These are phyloP conservation scores for Euzophera pinguis DNA, from an alignment of 2,888 invertebrate genomes.

Conservation along the genomic window DNA sequence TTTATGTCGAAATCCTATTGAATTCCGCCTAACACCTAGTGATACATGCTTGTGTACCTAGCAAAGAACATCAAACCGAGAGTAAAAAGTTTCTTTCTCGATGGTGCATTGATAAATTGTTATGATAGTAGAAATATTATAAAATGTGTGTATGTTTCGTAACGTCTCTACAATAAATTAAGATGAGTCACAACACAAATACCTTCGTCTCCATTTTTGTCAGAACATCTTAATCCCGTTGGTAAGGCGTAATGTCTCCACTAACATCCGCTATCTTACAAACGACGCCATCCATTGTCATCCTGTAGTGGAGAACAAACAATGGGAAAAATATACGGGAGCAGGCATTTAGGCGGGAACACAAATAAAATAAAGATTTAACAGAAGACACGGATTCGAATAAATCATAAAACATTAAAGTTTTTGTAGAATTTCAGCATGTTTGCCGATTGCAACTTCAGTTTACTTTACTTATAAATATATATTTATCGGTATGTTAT, in stretches of 20 bases:
- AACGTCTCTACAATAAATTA: background rate
- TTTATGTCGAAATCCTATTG: no score
- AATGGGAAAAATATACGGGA: constrained; percentile 12
- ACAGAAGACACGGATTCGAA: background rate
- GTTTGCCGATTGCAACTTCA: no score
- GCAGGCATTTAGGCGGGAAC: constrained; percentile 6
- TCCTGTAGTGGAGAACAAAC: constrained; percentile 12
- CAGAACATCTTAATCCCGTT: constrained; percentile 4
- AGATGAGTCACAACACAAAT: background rate
- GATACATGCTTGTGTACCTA: no score
- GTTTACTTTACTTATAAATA: no score
- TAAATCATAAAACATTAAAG: no score
- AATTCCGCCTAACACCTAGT: no score
- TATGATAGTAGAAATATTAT: no score
- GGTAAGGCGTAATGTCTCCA: constrained; percentile 5
- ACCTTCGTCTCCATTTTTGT: constrained; percentile 1
- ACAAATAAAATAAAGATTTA: background rate
- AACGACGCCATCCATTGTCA: constrained; percentile 11
- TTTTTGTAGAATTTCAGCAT: no score
- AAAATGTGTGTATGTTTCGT: background rate
- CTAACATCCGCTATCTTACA: constrained; percentile 11
- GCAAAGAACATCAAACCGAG: no score
- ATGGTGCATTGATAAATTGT: no score
- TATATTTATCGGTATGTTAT: no score
- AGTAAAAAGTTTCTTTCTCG: no score